A percentile compares a stretch with the other conserved stretches of the same genome.
Conservation (phyloP, 2,113 vertebrate species). For the Barbus barbus region DNA sequence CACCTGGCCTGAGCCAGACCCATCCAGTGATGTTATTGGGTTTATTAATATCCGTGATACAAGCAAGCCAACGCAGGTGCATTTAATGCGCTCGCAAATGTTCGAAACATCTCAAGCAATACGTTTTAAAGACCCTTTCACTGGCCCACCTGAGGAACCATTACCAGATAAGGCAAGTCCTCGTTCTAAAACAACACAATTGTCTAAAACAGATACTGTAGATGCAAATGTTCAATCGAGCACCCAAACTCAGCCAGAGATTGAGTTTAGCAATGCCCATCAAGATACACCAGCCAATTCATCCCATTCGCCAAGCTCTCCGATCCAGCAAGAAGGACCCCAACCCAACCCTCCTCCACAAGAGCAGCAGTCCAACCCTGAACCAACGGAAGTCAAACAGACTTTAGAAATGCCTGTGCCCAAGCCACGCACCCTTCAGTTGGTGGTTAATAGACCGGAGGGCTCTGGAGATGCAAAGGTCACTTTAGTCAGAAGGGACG, state of each 20-base stretch:
- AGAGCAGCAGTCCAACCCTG: constrained; percentile 34
- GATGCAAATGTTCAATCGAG: background rate
- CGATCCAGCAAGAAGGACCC: constrained; percentile 44
- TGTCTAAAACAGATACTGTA: background rate
- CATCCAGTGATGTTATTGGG: constrained; percentile 90
- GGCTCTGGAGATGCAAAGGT: constrained; percentile 55
- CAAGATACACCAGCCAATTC: constrained; percentile 28
- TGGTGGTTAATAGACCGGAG: constrained; percentile 62
- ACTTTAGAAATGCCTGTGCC: constrained; percentile 75
- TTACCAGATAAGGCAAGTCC: constrained; percentile 54
- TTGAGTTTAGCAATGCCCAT: background rate
- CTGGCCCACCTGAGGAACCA: constrained; percentile 27
- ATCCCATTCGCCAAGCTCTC: background rate
- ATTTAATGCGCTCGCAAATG: constrained; percentile 77
- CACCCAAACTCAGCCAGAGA: background rate
- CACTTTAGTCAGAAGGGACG: constrained; percentile 61
- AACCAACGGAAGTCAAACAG: background rate
- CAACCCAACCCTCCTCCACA: constrained; percentile 38
- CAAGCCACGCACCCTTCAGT: constrained; percentile 84
- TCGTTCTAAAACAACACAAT: background rate
- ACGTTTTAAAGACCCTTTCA: constrained; percentile 69
- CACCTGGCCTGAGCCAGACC: constrained; percentile 93
- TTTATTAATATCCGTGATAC: constrained; percentile 91
- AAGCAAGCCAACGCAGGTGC: constrained; percentile 71
- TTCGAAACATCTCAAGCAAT: constrained; percentile 82